phyloP scores from a whole-genome alignment of 2,797 vertebrate genomes.

The Apogon hyalosoma region DNA sequence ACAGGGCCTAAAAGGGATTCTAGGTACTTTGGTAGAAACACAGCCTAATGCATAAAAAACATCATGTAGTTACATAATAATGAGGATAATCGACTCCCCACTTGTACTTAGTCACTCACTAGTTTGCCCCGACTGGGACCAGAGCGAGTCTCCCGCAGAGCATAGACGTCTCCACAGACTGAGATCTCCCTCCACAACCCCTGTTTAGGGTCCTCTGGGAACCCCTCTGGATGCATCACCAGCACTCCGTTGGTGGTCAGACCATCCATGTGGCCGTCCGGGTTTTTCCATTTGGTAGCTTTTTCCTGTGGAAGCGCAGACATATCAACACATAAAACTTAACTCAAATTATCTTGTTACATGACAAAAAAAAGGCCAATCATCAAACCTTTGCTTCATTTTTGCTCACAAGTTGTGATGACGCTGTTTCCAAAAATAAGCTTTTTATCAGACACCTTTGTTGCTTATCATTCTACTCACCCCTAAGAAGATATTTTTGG shows the following conservation, averaged over 20 bases:
- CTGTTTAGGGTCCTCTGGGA: conserved; percentile 93
- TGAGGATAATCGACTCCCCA: too few relatives aligned
- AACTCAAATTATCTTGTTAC: neutral
- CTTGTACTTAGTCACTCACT: conserved; percentile 68
- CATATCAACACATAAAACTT: neutral
- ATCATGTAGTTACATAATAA: too few relatives aligned
- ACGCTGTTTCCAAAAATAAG: neutral
- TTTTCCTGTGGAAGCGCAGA: conserved; percentile 76
- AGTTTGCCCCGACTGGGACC: conserved; percentile 94
- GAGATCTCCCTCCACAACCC: conserved; percentile 97
- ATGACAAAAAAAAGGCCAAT: neutral
- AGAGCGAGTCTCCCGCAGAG: conserved; percentile 92
- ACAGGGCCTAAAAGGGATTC: too few relatives aligned
- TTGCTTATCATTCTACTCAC: conserved; percentile 58
- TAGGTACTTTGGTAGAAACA: too few relatives aligned
- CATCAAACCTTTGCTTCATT: neutral
- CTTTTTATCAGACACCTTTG: neutral
- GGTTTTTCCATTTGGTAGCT: conserved; percentile 88
- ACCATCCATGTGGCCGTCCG: conserved; percentile 86
- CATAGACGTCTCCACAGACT: conserved; percentile 95
- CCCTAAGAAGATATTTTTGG: conserved; percentile 87
- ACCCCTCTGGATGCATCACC: conserved; percentile 96
- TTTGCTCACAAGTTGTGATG: neutral
- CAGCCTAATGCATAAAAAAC: too few relatives aligned
- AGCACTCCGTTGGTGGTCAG: conserved; percentile 91